phyloP scores from a whole-genome alignment of 2,888 invertebrate genomes.

The Philereme transversata region DNA sequence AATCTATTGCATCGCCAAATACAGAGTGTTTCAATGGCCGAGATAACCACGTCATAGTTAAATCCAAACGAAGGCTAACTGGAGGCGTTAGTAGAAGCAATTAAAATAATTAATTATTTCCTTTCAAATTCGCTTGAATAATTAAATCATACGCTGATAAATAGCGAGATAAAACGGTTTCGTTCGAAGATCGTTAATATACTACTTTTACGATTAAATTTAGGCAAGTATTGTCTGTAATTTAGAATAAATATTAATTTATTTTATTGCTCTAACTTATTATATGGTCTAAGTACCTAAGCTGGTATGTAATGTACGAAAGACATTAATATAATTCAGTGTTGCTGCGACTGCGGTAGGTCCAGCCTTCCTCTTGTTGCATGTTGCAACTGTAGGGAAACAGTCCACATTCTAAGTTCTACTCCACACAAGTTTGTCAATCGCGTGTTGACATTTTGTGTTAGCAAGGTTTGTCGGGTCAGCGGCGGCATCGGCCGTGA shows the following conservation, averaged over 20 bases:
- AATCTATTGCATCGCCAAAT: constrained; percentile 73
- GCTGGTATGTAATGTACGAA: background rate
- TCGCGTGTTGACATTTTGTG: constrained; percentile 67
- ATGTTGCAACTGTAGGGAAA: constrained; percentile 25
- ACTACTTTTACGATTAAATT: background rate
- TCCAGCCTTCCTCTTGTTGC: constrained; percentile 28
- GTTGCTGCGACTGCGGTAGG: constrained; percentile 30
- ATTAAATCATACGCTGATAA: constrained; percentile 43
- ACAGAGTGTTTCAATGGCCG: constrained; percentile 67
- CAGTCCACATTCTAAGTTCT: constrained; percentile 34
- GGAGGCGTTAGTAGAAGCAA: constrained; percentile 75
- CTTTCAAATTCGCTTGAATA: constrained; percentile 72
- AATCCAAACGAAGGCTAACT: constrained; percentile 76
- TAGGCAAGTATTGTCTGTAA: too few species aligned
- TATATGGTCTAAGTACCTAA: background rate
- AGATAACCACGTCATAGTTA: constrained; percentile 74
- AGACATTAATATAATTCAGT: constrained; percentile 10
- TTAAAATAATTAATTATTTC: constrained; percentile 79
- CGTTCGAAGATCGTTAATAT: too few species aligned
- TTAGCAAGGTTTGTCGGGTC: constrained; percentile 65
- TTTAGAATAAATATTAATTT: too few species aligned
- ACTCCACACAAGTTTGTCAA: constrained; percentile 45
- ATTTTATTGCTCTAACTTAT: background rate
- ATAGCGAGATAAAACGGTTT: constrained; percentile 23
- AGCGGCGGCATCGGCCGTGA: constrained; percentile 65